Percentiles rank a stretch among this genome's conserved stretches.
Evolutionary conservation across 2,888 invertebrate genomes (phyloP).

Genomic region (Thecocarcelia acutangulata): DNA sequence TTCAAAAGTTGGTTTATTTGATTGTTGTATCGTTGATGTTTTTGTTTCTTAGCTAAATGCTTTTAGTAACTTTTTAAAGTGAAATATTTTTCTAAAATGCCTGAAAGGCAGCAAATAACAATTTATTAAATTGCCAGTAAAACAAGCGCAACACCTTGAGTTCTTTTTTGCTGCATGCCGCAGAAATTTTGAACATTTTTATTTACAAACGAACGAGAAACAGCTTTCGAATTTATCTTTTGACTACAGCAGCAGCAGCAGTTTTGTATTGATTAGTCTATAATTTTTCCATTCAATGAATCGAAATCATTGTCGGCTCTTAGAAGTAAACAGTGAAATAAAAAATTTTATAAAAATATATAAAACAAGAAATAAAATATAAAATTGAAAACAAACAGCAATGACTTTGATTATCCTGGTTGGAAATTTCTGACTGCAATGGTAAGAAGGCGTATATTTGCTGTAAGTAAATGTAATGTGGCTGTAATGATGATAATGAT

Average conservation of each 20-base stretch:
- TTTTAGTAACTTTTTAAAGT: slow-evolving; percentile 58
- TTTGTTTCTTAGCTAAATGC: slow-evolving; percentile 52
- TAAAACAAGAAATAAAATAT: slow-evolving; percentile 33
- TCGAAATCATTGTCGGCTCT: slow-evolving; percentile 73
- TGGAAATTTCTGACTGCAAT: slow-evolving; percentile 36
- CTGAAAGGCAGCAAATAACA: slow-evolving; percentile 52
- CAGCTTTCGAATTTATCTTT: slow-evolving; percentile 41
- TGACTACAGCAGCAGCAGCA: slow-evolving; percentile 45
- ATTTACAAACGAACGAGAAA: slow-evolving; percentile 41
- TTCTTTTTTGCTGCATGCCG: not conserved
- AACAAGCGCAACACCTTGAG: slow-evolving; percentile 78
- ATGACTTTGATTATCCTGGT: slow-evolving; percentile 31
- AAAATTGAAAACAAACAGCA: slow-evolving; percentile 8
- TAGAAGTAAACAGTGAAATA: slow-evolving; percentile 23
- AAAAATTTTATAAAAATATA: not conserved
- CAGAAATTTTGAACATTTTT: slow-evolving; percentile 6
- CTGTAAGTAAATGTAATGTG: slow-evolving; percentile 26
- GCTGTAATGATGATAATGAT: slow-evolving; percentile 55
- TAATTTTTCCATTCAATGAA: slow-evolving; percentile 80
- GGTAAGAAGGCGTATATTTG: slow-evolving; percentile 56
- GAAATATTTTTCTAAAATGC: slow-evolving; percentile 35
- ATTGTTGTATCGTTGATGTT: slow-evolving; percentile 27
- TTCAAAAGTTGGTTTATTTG: slow-evolving; percentile 58
- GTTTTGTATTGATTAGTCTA: slow-evolving; percentile 77
- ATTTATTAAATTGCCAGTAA: slow-evolving; percentile 78